Base-by-base conservation (phyloP, 1,140 invertebrate species). In the Aphaenogaster floridana region DNA sequence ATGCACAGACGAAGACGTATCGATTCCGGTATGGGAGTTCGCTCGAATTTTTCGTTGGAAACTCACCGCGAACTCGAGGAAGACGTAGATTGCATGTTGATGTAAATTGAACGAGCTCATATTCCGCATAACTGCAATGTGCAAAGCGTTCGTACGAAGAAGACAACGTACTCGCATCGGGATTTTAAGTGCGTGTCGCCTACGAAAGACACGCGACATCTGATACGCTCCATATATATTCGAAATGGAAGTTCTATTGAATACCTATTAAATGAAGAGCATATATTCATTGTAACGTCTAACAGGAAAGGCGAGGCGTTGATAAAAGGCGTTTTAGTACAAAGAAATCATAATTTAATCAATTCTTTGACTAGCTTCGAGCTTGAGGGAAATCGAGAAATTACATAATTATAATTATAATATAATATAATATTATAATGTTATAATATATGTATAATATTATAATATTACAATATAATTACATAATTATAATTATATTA, bases 1-100 rank as follows among this genome's bases (percentile, higher is more conserved):
- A 68, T 78, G 61, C 61, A 28, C 36, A 36, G 50, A 64, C 34
- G 4, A 79, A 64, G 45, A 79, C 34, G 34, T 28, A 69, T 81
- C 63, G 63, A 80, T 68, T 54, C 15, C 36, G 8, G 42, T 34
- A 34, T 42, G 21, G 50, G 15, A 57, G 13, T n/a, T 42, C 59
- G 6, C 17, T 13, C 7, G 6, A 48, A 39, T 81, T 42, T 59
- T 81, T 34, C 21, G 3, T 45, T 3, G 3, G 3, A 28, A 28
- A 15, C n/a, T 66, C 36, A 13, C 8, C 34, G 34, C n/a, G 9
- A 68, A 28, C 28, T 39, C n/a, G 13, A 42, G 36, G 34, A 80
- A 63, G 54, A 15, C 45, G 21, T 59, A 28, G 13, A 54, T 69
- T 42, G n/a, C 6, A 28, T 28, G 28, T 28, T 28, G n/a, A 42